These are phyloP conservation scores for Monomorium pharaonis DNA, from an alignment of 1,140 invertebrate species.

Conservation along the genomic window DNA sequence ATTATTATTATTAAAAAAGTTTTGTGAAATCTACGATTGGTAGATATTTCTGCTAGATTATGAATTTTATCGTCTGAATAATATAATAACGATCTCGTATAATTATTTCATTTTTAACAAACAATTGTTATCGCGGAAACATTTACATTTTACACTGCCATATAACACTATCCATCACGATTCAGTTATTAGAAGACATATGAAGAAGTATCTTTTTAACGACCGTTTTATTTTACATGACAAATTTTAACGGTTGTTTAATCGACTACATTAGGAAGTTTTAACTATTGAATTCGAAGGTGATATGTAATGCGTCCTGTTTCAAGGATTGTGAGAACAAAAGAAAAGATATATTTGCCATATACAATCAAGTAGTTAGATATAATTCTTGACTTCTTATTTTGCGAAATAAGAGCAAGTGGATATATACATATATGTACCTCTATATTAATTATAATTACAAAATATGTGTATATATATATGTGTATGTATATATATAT, in stretches of 20 bases:
- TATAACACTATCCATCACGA: constrained; percentile 14
- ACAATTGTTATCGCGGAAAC: constrained; percentile 14
- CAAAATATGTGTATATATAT: constrained; percentile 2
- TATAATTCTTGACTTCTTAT: constrained; percentile 43
- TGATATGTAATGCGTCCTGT: constrained; percentile 26
- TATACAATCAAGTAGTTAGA: constrained; percentile 53
- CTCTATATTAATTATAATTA: constrained; percentile 54
- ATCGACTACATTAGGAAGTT: constrained; percentile 27
- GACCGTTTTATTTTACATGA: constrained; percentile 33
- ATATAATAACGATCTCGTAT: constrained; percentile 4
- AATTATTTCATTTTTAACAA: constrained; percentile 39
- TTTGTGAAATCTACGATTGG: background rate
- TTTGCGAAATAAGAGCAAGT: constrained; percentile 38
- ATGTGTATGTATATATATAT: too few relatives aligned
- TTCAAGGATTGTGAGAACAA: constrained; percentile 23
- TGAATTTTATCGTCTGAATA: constrained; percentile 22
- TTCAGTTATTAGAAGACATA: constrained; percentile 16
- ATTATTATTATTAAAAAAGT: constrained; percentile 14
- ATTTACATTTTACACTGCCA: constrained; percentile 53
- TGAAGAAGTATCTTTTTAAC: background rate
- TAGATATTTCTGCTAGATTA: constrained; percentile 21
- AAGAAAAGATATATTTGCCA: constrained; percentile 51
- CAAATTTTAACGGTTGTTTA: constrained; percentile 25
- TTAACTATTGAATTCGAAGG: constrained; percentile 32
- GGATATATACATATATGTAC: constrained; percentile 38